These are phyloP conservation scores for Grus americana DNA, from an alignment of 2,113 vertebrate genomes.

Conservation along the genomic window DNA sequence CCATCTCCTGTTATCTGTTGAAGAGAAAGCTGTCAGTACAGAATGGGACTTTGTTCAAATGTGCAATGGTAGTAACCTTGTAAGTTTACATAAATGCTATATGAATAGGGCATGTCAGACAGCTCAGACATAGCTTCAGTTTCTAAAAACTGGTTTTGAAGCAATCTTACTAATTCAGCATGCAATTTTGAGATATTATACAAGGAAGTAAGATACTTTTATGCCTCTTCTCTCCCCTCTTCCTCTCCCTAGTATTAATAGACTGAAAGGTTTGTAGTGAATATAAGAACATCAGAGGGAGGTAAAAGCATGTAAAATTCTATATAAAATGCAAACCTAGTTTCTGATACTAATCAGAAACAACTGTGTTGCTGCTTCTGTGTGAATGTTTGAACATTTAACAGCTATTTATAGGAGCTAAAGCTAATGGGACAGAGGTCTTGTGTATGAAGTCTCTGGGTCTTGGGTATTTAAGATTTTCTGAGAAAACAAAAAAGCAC, in stretches of 20 bases:
- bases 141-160: neutral
- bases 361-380: neutral
- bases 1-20: neutral
- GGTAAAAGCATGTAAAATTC: neutral
- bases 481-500: neutral
- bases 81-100: neutral
- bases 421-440: neutral
- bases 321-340: neutral
- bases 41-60: constrained; percentile 9
- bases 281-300: neutral
- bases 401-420: neutral
- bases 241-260: neutral
- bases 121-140: neutral
- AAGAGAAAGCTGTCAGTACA: neutral
- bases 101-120: neutral
- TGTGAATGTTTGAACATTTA: neutral
- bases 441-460: neutral
- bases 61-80: neutral
- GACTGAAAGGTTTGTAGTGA: neutral
- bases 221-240: neutral
- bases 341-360: neutral
- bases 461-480: neutral
- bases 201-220: neutral
- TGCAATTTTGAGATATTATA: neutral
- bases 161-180: neutral